Base-by-base conservation (phyloP, 2,113 vertebrate species). In the Rhodinocichla rosea region DNA sequence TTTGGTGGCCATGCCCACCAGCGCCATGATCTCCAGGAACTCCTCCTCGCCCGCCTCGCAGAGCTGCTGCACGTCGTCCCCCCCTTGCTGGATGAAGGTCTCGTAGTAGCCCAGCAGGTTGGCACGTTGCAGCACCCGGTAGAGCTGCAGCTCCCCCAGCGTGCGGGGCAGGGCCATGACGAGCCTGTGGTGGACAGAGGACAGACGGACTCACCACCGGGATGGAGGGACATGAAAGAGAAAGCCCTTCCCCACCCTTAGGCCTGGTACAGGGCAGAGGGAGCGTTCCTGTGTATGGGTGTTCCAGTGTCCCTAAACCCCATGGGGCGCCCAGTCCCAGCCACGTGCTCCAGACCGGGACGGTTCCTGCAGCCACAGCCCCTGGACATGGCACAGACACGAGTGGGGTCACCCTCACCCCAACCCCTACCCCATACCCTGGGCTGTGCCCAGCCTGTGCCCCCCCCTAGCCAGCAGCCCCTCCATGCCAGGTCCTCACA, bases 61-160 rank as follows among this genome's bases (percentile, higher is more conserved):
- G 82, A 99, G 98, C 97, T 99, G 99, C 97, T 99, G 99, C 89
- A 99, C 99, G 21, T 99, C 99, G 50, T 99, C 99, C 27, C 99
- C 99, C 32, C 99, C 99, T 98, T 99, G 99, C 98, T 99, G 99
- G 98, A 99, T 99, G 98, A 99, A 99, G 96, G 99, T 99, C 98
- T 99, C 99, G 56, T 99, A 99, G 98, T 99, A 99, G 97, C 98
- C 98, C 94, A 99, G 98, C 91, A 99, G 98, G 94, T 99, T 99
- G 98, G 99, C 99, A 0, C 99, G 98, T 89, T 99, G 99, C 94
- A 99, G 98, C 90, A 99, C 99, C 80, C 99, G 98, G 91, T 99
- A 99, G 53, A 99, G 98, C 98, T 99, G 99, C 96, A 99, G 97
- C 98, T 99, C 99, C 50, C 99, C 99, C 95, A 99, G 98, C 3